phyloP scores from a whole-genome alignment of 2,113 vertebrate genomes.

The Macroglossus sobrinus region DNA sequence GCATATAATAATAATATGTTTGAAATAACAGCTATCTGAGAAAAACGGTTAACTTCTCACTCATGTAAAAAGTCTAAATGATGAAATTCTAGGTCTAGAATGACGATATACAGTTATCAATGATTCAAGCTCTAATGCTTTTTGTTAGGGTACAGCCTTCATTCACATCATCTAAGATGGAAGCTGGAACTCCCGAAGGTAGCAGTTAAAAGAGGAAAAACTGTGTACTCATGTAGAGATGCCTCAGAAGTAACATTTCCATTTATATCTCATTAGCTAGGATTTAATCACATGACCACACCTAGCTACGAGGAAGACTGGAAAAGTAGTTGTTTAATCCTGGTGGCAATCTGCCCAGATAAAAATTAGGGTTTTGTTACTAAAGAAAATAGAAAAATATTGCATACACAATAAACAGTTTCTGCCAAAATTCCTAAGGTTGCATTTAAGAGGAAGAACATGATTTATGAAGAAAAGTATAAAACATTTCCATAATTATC shows the following conservation, averaged over 20 bases:
- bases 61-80: neutral
- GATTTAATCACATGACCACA: neutral
- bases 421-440: neutral
- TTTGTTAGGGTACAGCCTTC: neutral
- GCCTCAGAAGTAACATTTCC: neutral
- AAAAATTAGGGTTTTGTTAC: neutral
- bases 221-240: neutral
- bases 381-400: neutral
- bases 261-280: neutral
- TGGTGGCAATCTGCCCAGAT: neutral
- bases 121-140: neutral
- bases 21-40: neutral
- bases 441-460: neutral
- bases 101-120: neutral
- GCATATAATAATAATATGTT: neutral
- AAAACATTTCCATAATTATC: neutral
- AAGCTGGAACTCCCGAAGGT: neutral
- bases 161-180: neutral
- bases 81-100: neutral
- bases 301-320: neutral
- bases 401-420: neutral
- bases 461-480: neutral
- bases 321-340: neutral
- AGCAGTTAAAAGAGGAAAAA: neutral
- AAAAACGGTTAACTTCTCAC: neutral